Evolutionary conservation across 2,113 vertebrate genomes (phyloP), one percentile per base, ranked within the genome.

Genomic region (Nothoprocta pentlandii): DNA sequence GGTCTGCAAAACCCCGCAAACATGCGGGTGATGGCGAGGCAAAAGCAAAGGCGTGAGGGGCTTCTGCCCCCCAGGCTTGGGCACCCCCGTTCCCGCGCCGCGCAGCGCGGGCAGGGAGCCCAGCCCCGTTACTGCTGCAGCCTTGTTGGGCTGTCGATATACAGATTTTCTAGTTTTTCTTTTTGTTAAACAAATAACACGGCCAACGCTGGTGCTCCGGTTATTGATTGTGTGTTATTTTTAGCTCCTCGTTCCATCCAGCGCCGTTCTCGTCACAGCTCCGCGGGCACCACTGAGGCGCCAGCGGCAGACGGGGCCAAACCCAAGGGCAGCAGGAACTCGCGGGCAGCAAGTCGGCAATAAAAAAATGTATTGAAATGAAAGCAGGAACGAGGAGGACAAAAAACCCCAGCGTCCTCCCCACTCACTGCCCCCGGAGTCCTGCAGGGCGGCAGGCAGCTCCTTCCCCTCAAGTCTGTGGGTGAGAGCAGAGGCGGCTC

Each of bases 221-320:
- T 49, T 92, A 97, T 95, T 0, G 95, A 97, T 95, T 5, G 3
- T 14, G 39, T 16, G 91, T 69, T 97, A 97, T 98, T 97, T 97
- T 98, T 98, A 98, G 96, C 61, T 76, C 84, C 49, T 26, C 68
- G 80, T 89, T 95, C 94, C 88, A 92, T 93, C 91, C 56, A 74
- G 54, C 32, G 17, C 36, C 7, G 12, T 14, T 74, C 89, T 61
- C 80, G 80, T 80, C 69, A 80, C 73, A 92, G 86, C 59, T 69
- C n/a, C 0, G 0, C 12, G 59, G 25, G 80, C 64, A 79, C 4
- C 1, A 13, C 32, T 56, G 58, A 56, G 76, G 28, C 71, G 74
- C 47, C 0, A 47, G 21, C 39, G 7, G 34, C 0, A 8, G 49
- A 20, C 1, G 2, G 22, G 54, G 62, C 77, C 4, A 12, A 32